Conservation (phyloP, 1,140 invertebrate genomes). For the Agrilus planipennis region DNA sequence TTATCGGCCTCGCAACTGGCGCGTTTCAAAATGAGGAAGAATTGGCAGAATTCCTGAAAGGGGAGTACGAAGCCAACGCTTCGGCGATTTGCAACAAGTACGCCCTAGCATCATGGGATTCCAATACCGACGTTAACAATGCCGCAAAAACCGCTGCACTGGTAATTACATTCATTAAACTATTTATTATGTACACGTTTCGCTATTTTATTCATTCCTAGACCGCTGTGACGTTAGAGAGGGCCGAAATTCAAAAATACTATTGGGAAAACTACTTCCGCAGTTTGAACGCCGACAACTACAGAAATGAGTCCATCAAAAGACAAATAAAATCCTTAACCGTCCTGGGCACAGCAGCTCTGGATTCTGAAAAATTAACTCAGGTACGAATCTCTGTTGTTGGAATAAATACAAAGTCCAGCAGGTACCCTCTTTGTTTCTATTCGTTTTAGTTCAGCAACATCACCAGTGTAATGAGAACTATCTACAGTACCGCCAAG, state of each 20-base stretch:
- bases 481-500: constrained; percentile 34
- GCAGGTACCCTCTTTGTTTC: constrained; percentile 11
- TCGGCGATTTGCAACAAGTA: constrained; percentile 5
- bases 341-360: constrained; percentile 18
- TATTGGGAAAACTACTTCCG: constrained; percentile 21
- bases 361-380: constrained; percentile 14
- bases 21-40: neutral
- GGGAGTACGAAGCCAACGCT: constrained; percentile 1
- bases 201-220: no score
- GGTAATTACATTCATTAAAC: no score
- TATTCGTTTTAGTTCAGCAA: constrained; percentile 17
- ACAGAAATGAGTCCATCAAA: constrained; percentile 13
- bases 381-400: constrained; percentile 8
- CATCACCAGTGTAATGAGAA: constrained; percentile 29
- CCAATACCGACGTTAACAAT: constrained; percentile 19
- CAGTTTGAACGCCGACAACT: constrained; percentile 11
- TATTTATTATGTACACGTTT: no score
- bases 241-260: constrained; percentile 16
- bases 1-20: no score
- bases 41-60: constrained; percentile 1
- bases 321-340: constrained; percentile 17
- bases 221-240: constrained; percentile 11
- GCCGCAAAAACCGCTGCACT: no score
- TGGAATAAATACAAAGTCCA: neutral
- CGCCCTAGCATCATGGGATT: constrained; percentile 17